Percentiles rank a stretch among this genome's conserved stretches.
phyloP scores from a whole-genome alignment of 2,113 vertebrate genomes.

The Phoenicopterus ruber region DNA sequence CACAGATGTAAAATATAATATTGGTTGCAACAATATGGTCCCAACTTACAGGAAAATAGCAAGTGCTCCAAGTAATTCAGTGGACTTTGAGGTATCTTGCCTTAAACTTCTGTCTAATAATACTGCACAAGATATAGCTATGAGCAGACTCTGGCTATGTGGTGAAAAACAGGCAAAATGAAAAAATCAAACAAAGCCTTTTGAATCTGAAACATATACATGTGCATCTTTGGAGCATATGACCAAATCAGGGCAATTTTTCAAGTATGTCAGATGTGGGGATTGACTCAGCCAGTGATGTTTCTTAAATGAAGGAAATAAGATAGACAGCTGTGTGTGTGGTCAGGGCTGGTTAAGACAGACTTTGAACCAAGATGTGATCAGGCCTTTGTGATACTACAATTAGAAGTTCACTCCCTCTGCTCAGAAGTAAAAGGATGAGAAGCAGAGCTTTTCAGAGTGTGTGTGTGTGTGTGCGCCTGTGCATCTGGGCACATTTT shows the following conservation, averaged over 20 bases:
- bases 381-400: conserved; percentile 44
- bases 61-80: background rate
- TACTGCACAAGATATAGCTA: background rate
- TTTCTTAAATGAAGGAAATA: conserved; percentile 16
- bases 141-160: background rate
- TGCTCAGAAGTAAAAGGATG: conserved; percentile 9
- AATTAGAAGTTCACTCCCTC: conserved; percentile 25
- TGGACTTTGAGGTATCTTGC: background rate
- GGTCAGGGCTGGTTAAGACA: conserved; percentile 36
- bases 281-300: background rate
- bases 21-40: background rate
- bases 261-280: conserved; percentile 2
- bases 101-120: background rate
- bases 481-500: conserved; percentile 10
- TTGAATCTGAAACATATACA: background rate
- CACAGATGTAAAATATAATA: conserved; percentile 17
- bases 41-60: background rate
- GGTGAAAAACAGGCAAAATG: background rate
- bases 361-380: conserved; percentile 42
- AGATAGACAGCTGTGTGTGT: conserved; percentile 46
- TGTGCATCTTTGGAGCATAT: background rate
- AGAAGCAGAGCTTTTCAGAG: conserved; percentile 19
- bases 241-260: background rate
- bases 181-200: background rate
- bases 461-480: background rate